Evolutionary conservation across 2,797 vertebrate genomes (phyloP), one percentile per base, ranked within the genome.

Genomic region (Zalophus californianus): DNA sequence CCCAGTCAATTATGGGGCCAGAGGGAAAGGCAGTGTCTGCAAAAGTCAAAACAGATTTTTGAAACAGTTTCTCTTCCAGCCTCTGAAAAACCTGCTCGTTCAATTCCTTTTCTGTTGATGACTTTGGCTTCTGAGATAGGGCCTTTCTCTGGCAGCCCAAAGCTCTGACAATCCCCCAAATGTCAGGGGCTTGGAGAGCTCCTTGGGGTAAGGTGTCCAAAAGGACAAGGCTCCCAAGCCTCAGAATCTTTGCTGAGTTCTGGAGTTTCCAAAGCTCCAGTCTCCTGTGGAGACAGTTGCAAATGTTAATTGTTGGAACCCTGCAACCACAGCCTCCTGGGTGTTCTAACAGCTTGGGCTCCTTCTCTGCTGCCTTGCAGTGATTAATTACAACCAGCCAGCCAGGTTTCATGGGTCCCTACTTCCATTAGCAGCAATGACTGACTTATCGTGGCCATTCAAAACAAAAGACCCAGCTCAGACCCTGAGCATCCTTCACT

Each of bases 1-100:
- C 41, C 72, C 85, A 83, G 96, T 97, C 94, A 96, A 29, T 97
- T 97, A 96, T 48, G 64, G 91, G 93, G 82, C 97, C 96, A 92
- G 95, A 84, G 95, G 90, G 97, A 98, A 97, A 96, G 94, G 75
- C 97, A 97, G 73, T 96, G 96, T 94, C 94, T 97, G 85, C 93
- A 97, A 98, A 97, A 98, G 96, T 97, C 98, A 98, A 97, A 97
- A 97, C 97, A 97, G 92, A 97, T 97, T 98, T 97, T 96, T 0
- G 35, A 97, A 97, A 97, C 90, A 56, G 92, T 97, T 97, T 97
- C 83, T 97, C 95, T 94, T 97, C 92, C 97, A 97, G 92, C 48
- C 94, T 97, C 93, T 97, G 83, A 56, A 94, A 97, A 97, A 97
- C 92, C 87, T 97, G 96, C 88, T 98, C 96, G 68, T 91, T 97